A percentile compares a stretch with the other conserved stretches of the same genome.
These are phyloP conservation scores for Caenorhabditis afra DNA, from an alignment of 2,888 invertebrate genomes.

Conservation along the genomic window DNA sequence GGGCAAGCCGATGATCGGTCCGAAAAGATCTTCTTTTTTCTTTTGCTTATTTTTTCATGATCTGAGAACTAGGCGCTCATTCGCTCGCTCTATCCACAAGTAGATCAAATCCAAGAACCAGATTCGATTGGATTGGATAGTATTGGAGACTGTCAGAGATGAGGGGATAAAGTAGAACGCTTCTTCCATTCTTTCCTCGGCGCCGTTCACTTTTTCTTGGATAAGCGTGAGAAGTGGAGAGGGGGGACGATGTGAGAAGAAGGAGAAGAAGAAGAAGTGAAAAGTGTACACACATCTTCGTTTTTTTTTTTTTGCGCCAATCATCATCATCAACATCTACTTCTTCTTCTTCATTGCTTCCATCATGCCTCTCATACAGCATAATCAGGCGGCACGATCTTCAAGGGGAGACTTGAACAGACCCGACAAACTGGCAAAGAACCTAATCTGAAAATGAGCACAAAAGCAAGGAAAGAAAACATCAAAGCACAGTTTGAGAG, in stretches of 20 bases:
- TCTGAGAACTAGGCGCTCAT: background rate
- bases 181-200: constrained; percentile 33
- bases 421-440: background rate
- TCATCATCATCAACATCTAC: constrained; percentile 23
- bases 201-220: constrained; percentile 19
- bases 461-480: background rate
- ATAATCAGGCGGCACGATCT: constrained; percentile 36
- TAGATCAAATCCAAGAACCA: constrained; percentile 46
- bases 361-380: constrained; percentile 15
- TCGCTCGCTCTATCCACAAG: constrained; percentile 6
- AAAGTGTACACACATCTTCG: constrained; percentile 46
- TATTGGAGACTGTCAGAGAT: constrained; percentile 8
- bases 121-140: too few relatives aligned
- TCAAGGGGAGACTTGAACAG: background rate
- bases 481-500: background rate
- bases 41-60: too few relatives aligned
- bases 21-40: constrained; percentile 1
- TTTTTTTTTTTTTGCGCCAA: constrained; percentile 40
- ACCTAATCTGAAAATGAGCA: background rate
- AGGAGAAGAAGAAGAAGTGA: too few relatives aligned
- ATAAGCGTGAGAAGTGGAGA: background rate
- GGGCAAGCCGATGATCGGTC: constrained; percentile 23
- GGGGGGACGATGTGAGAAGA: constrained; percentile 10
- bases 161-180: constrained; percentile 50
- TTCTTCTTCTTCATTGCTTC: constrained; percentile 4